Percentiles rank a stretch among this genome's conserved stretches.
phyloP scores from a whole-genome alignment of 2,113 vertebrate species.

The Ifrita kowaldi region DNA sequence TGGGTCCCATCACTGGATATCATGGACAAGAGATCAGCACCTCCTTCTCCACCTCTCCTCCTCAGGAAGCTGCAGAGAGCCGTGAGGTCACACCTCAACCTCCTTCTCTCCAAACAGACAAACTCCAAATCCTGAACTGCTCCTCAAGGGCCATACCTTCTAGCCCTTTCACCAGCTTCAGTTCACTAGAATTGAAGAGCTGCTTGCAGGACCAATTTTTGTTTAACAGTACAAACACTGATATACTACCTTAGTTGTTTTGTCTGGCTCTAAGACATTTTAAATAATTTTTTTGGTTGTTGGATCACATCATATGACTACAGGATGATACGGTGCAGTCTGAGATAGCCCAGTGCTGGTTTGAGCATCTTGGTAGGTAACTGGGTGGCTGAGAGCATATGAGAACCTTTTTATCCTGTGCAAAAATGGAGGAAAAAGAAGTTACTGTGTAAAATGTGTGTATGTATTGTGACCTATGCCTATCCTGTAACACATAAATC shows the following conservation, averaged over 20 bases:
- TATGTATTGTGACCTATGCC: neutral
- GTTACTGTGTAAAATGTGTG: neutral
- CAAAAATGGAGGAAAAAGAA: neutral
- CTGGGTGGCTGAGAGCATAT: neutral
- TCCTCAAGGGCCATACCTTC: neutral
- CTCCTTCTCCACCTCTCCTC: neutral
- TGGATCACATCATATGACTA: neutral
- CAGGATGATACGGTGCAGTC: neutral
- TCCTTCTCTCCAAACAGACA: neutral
- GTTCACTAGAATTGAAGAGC: neutral
- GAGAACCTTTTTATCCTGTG: neutral
- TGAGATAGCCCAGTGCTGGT: neutral
- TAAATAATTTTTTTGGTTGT: neutral
- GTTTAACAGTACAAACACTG: neutral
- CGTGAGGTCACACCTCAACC: neutral
- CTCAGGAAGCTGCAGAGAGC: neutral
- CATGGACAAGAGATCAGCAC: neutral
- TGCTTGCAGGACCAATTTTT: neutral
- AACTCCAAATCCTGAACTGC: neutral
- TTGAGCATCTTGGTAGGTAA: neutral
- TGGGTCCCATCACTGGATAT: rapidly evolving
- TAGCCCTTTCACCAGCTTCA: neutral
- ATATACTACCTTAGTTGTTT: neutral
- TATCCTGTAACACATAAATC: neutral
- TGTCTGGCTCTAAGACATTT: neutral